Evolutionary conservation across 64 coral and sea anemone genomes (phyloP).

Genomic region (Catalaphyllia jardinei): DNA sequence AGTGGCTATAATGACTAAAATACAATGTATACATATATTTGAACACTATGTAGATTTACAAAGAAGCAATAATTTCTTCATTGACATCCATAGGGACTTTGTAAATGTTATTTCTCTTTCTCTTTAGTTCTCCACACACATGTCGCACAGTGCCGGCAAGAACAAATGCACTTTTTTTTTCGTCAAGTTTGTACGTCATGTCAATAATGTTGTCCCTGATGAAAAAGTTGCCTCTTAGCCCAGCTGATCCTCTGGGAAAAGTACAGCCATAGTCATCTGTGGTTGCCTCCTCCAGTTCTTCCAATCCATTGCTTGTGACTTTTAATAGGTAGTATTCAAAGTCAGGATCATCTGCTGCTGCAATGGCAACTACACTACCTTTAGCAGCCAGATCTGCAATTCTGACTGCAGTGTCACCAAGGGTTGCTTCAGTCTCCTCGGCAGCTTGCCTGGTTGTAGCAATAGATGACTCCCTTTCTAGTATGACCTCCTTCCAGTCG

Average conservation of each 20-base stretch:
- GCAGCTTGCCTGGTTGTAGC: conserved; percentile 40
- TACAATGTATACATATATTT: too few relatives aligned
- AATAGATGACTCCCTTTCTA: conserved; percentile 40
- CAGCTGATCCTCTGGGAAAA: conserved; percentile 16
- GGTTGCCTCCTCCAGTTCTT: neutral
- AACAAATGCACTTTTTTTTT: conserved; percentile 47
- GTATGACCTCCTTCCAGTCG: conserved; percentile 38
- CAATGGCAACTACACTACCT: conserved; percentile 42
- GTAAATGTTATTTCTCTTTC: conserved; percentile 16
- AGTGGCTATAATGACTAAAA: too few relatives aligned
- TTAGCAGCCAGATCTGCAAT: conserved; percentile 39
- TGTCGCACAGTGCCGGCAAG: conserved; percentile 32
- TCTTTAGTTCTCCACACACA: conserved; percentile 29
- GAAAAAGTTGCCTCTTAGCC: conserved; percentile 28
- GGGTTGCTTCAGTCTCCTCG: conserved; percentile 19
- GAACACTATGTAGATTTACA: neutral
- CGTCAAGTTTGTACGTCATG: conserved; percentile 60
- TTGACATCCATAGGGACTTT: conserved; percentile 24
- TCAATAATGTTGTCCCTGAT: conserved; percentile 47
- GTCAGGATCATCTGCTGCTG: conserved; percentile 43
- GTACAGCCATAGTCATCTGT: conserved; percentile 47
- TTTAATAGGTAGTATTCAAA: conserved; percentile 58
- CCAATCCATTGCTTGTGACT: conserved; percentile 39
- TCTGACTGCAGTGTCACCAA: conserved; percentile 24
- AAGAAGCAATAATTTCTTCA: conserved; percentile 52